Evolutionary conservation across 2,888 invertebrate species (phyloP), one percentile per base, ranked within the genome.

Genomic region (Diadegma fenestrale): DNA sequence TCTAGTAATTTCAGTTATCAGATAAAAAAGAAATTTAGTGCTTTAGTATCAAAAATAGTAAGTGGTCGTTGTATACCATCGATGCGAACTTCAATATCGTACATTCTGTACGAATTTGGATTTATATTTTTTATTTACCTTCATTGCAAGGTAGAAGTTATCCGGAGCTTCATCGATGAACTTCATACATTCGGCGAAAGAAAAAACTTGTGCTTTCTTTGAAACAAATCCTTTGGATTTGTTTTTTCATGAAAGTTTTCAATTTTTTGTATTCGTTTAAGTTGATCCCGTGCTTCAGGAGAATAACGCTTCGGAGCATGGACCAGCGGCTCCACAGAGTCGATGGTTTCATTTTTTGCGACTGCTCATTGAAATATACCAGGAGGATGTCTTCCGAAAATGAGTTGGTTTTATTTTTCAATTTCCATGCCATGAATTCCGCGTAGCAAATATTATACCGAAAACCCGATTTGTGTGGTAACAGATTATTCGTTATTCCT

Each of bases 81-180:
- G 33, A 33, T 33, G 33, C 33, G 5, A 33, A 33, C 33, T 33
- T 33, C 33, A 33, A 33, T 6, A 33, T 33, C 45, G 45, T 48
- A 48, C 45, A 48, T 48, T 58, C 22, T 58, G 19, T 58, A 58
- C 5, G 26, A 58, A 58, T 58, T 22, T 58, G 58, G 10, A 58
- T 58, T 12, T 58, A 37, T 37, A 51, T 51, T 19, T 51, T n/a
- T 17, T 54, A 72, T 33, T 72, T 72, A 72, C 54, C 71, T 72
- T 51, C 51, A 12, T 51, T 22, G 71, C 71, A 8, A 72, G 48
- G 8, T 51, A 72, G 3, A 51, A 17, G 7, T 48, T 30, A 54
- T 72, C 37, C 7, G 33, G 54, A 54, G 54, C 71, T 51, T 72
- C 71, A n/a, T 51, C 8, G 4, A 72, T 37, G 30, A 66, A 33